A percentile compares a stretch with the other conserved stretches of the same genome.
Evolutionary conservation across 2,797 vertebrate species (phyloP).

Genomic region (Cephalopachus bancanus): DNA sequence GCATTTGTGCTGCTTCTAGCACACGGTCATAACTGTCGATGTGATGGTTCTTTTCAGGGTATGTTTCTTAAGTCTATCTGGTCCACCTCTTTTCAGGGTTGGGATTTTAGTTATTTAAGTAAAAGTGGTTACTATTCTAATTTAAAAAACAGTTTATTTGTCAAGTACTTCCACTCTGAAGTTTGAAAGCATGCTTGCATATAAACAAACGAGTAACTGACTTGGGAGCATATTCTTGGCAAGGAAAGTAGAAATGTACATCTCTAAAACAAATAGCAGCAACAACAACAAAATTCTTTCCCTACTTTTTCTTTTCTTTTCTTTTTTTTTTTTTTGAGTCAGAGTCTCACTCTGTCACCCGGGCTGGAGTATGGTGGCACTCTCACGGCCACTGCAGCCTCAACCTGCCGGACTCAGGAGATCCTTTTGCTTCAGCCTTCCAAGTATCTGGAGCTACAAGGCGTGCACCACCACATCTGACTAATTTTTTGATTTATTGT

Average conservation of each 20-base stretch:
- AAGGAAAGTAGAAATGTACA: slow-evolving; percentile 72
- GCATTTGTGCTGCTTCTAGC: neutral
- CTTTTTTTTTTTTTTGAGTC: neutral
- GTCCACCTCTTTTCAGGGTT: neutral
- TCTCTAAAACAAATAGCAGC: slow-evolving; percentile 76
- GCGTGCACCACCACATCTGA: too few species aligned
- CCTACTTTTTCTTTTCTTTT: neutral
- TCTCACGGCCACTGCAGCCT: too few species aligned
- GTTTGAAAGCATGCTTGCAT: slow-evolving; percentile 77
- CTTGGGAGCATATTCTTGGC: slow-evolving; percentile 74
- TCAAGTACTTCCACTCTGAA: slow-evolving; percentile 79
- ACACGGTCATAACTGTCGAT: neutral
- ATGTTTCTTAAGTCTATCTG: neutral
- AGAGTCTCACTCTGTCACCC: too few species aligned
- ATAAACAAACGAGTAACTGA: slow-evolving; percentile 82
- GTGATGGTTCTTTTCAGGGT: neutral
- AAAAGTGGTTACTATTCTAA: slow-evolving; percentile 44
- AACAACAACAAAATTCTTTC: neutral
- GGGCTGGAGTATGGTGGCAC: too few species aligned
- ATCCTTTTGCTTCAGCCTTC: too few species aligned
- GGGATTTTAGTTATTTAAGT: neutral
- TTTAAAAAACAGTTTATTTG: slow-evolving; percentile 83
- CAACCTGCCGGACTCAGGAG: too few species aligned
- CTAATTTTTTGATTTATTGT: too few species aligned
- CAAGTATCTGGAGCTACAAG: too few species aligned